Conservation (phyloP, 1,140 invertebrate genomes). For the Pseudomyrmex cubaensis region DNA sequence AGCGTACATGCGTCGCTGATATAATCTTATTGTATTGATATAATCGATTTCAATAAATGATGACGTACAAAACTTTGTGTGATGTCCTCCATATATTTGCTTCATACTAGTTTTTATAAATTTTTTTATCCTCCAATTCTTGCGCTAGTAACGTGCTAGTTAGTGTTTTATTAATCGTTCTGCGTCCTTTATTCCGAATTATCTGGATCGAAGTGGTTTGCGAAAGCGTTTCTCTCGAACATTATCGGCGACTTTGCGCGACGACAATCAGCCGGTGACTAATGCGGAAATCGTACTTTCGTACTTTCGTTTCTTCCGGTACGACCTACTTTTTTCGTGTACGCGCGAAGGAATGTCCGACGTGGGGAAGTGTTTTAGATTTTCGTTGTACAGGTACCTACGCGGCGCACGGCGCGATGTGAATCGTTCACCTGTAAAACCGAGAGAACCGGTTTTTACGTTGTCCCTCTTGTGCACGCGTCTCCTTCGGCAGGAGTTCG, state of each 20-base stretch:
- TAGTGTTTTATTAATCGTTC: not conserved
- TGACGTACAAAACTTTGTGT: constrained; percentile 8
- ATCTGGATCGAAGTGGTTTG: constrained; percentile 1
- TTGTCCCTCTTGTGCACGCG: constrained; percentile 6
- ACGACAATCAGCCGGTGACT: constrained; percentile 43
- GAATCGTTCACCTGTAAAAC: constrained; percentile 55
- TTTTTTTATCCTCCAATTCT: too few species aligned
- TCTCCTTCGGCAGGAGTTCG: constrained; percentile 34
- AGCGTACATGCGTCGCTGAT: constrained; percentile 32
- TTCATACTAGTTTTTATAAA: too few species aligned
- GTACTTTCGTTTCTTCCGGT: constrained; percentile 49
- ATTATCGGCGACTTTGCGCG: constrained; percentile 11
- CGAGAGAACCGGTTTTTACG: constrained; percentile 64
- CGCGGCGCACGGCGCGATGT: not conserved
- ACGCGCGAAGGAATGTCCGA: constrained; percentile 17
- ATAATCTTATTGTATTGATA: constrained; percentile 36
- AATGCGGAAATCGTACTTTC: constrained; percentile 39
- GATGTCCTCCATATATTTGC: not conserved
- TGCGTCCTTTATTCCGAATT: not conserved
- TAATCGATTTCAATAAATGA: constrained; percentile 58
- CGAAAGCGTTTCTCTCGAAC: not conserved
- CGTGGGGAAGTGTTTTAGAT: constrained; percentile 33
- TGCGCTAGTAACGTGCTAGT: not conserved
- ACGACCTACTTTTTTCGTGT: not conserved
- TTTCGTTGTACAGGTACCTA: constrained; percentile 32